Evolutionary conservation across 2,797 vertebrate genomes (phyloP).

Genomic region (Sandelia bainsii): DNA sequence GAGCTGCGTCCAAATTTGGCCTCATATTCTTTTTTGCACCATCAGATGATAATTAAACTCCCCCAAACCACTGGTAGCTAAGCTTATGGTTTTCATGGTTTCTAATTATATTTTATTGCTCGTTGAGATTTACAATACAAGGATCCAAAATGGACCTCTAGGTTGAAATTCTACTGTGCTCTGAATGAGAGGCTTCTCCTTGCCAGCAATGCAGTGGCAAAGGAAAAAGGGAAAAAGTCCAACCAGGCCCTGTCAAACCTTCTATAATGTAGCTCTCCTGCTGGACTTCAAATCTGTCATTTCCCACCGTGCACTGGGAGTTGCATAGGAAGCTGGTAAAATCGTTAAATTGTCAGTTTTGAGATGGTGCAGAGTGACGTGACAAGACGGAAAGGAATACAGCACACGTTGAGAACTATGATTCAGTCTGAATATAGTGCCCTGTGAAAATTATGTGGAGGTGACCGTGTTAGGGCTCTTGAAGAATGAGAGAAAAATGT

Average conservation of each 20-base stretch:
- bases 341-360: slow-evolving; percentile 89
- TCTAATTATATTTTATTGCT: slow-evolving; percentile 82
- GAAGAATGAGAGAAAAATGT: slow-evolving; percentile 72
- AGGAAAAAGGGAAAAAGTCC: slow-evolving; percentile 55
- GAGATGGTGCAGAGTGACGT: slow-evolving; percentile 86
- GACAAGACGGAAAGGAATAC: slow-evolving; percentile 82
- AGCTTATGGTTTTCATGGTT: slow-evolving; percentile 72
- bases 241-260: slow-evolving; percentile 77
- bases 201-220: slow-evolving; percentile 72
- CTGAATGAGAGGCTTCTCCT: slow-evolving; percentile 63
- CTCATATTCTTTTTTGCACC: slow-evolving; percentile 66
- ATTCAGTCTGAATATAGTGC: slow-evolving; percentile 63
- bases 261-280: slow-evolving; percentile 77
- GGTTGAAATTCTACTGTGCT: slow-evolving; percentile 58
- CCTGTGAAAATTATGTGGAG: slow-evolving; percentile 57
- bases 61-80: slow-evolving; percentile 66
- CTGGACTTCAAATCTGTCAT: slow-evolving; percentile 86
- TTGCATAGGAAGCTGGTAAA: slow-evolving; percentile 89
- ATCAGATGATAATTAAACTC: slow-evolving; percentile 76
- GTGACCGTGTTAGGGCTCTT: slow-evolving; percentile 63
- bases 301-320: slow-evolving; percentile 82
- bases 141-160: slow-evolving; percentile 69
- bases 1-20: slow-evolving; percentile 62
- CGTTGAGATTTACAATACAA: slow-evolving; percentile 76
- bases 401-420: slow-evolving; percentile 64